Evolutionary conservation across 2,888 invertebrate genomes (phyloP), one percentile per base, ranked within the genome.

Genomic region (Aromia moschata): DNA sequence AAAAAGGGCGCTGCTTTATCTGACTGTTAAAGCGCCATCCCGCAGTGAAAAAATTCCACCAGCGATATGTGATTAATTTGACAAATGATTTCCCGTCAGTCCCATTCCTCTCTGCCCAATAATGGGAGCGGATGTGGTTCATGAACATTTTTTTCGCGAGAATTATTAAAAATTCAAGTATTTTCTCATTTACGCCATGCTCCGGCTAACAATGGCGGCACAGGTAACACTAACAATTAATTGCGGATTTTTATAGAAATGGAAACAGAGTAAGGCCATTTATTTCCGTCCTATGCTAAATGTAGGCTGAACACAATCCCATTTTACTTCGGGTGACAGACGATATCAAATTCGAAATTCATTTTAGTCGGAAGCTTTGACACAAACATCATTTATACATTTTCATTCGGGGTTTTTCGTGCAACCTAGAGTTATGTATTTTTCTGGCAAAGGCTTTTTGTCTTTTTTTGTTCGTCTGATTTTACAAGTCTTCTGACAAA

Each of bases 371-470:
- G 41, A 41, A 49, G 30, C 41, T 52, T 30, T 52, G 52, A 52
- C 52, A 52, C 31, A 52, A 41, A 52, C 52, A 52, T 52, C 41
- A 52, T 52, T 52, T 41, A 52, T 52, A 40, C 41, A 52, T 52
- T 52, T 41, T 52, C 52, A 10, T 52, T 52, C 41, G 10, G 31
- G 11, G n/a, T 25, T 41, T 41, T 41, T 52, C 41, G 1, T 31
- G 7, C 40, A 41, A 41, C 31, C 41, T 41, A 41, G 31, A 25
- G 38, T 16, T 40, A 10, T 52, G 10, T 30, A 37, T 25, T 38
- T 16, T 17, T 7, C 12, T 30, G 14, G 31, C 41, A 40, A 25
- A 10, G 16, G 31, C 17, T 37, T 10, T 52, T 12, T 52, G 30
- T 52, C 12, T n/a, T 30, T 52, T 45, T 45, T 14, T 38, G n/a